A percentile compares a stretch with the other conserved stretches of the same genome.
Conservation (phyloP, 1,140 invertebrate genomes). For the Scaptomyza graminum region DNA sequence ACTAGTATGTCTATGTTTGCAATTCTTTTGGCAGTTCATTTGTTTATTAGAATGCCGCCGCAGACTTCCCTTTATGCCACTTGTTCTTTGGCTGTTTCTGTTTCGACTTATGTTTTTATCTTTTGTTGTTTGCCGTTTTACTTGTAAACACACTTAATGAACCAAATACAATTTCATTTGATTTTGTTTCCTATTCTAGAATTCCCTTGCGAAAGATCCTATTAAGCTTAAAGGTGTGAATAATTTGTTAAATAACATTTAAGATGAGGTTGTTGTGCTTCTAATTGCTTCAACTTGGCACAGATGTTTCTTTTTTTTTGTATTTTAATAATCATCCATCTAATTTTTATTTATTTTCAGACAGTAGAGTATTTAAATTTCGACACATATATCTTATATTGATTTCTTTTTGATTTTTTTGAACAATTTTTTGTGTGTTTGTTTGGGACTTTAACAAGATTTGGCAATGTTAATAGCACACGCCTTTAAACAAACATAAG, state of each 20-base stretch:
- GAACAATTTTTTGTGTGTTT: background rate
- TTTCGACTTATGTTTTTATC: constrained; percentile 12
- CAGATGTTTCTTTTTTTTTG: too few relatives aligned
- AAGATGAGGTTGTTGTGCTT: background rate
- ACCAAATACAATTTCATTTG: constrained; percentile 39
- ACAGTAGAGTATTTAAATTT: constrained; percentile 1
- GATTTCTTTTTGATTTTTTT: too few relatives aligned
- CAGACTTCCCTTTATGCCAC: constrained; percentile 75
- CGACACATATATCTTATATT: background rate
- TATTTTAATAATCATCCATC: background rate
- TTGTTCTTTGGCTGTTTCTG: constrained; percentile 51
- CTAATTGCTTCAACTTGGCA: background rate
- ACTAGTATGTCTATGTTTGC: constrained; percentile 38
- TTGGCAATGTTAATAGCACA: constrained; percentile 31
- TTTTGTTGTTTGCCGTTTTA: constrained; percentile 52
- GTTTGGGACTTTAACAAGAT: constrained; percentile 34
- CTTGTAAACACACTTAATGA: constrained; percentile 51
- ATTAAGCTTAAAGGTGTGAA: background rate
- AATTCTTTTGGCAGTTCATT: constrained; percentile 75
- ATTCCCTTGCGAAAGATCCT: constrained; percentile 44
- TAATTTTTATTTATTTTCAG: background rate
- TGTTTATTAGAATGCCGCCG: constrained; percentile 75
- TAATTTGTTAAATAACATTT: background rate
- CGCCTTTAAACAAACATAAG: constrained; percentile 26
- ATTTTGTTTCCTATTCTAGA: constrained; percentile 44